These are phyloP conservation scores for Ctenosaura bakeri DNA, from an alignment of 2,797 vertebrate species.

Conservation along the genomic window DNA sequence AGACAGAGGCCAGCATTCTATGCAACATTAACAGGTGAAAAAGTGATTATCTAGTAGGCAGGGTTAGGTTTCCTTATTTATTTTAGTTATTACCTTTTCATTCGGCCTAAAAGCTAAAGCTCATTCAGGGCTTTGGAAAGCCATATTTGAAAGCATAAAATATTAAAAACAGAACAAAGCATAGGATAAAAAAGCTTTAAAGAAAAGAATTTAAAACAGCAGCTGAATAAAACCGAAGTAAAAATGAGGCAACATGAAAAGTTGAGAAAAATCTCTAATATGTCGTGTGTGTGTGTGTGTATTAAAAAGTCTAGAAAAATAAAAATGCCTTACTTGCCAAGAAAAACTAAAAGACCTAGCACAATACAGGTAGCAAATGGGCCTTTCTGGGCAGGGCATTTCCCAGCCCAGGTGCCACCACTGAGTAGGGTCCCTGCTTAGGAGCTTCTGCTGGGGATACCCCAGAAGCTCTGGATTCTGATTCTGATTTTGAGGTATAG, in stretches of 20 bases:
- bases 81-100: background rate
- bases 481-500: background rate
- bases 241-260: no score
- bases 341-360: background rate
- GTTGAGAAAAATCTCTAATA: no score
- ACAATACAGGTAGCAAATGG: background rate
- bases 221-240: background rate
- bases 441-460: no score
- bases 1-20: background rate
- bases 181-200: background rate
- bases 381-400: background rate
- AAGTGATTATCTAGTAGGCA: conserved; percentile 3
- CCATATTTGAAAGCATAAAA: background rate
- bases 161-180: background rate
- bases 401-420: background rate
- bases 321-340: background rate
- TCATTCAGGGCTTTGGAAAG: background rate
- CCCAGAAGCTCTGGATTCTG: background rate
- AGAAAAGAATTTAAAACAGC: background rate
- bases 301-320: background rate
- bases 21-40: background rate
- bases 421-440: no score
- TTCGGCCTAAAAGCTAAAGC: background rate
- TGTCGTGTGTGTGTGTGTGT: no score
- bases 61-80: background rate